Conservation (phyloP, 2,113 vertebrate genomes). For the Morphnarchus princeps region DNA sequence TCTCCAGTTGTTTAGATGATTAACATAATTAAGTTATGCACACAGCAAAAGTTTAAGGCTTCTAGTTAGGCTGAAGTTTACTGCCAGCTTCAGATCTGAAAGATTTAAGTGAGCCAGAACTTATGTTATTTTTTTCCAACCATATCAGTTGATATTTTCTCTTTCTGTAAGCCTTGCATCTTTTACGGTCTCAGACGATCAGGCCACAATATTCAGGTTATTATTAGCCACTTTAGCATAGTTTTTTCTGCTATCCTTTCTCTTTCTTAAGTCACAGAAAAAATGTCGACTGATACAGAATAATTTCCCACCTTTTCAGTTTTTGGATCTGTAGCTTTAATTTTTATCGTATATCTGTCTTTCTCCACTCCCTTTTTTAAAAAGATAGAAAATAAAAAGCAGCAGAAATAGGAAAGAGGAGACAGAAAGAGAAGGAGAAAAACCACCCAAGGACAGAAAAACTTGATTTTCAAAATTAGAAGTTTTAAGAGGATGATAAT, state of each 20-base stretch:
- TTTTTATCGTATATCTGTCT: neutral
- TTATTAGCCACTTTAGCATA: neutral
- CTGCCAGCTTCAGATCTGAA: neutral
- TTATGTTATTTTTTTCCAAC: neutral
- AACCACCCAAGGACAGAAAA: neutral
- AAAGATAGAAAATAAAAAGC: neutral
- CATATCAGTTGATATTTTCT: neutral
- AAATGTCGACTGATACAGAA: neutral
- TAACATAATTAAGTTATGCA: conserved; percentile 43
- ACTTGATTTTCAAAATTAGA: neutral
- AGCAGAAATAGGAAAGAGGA: neutral
- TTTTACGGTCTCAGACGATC: neutral
- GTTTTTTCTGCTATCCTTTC: neutral
- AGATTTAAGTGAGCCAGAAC: neutral
- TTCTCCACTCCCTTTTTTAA: neutral
- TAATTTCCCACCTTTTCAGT: neutral
- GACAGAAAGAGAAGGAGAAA: neutral
- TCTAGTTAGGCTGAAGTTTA: neutral
- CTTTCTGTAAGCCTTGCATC: neutral
- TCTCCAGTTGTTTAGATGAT: conserved; percentile 38
- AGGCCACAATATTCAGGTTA: neutral
- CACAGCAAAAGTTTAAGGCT: neutral
- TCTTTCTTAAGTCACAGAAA: neutral
- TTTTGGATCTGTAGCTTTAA: neutral
- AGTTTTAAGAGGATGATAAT: neutral